Base-by-base conservation (phyloP, 2,888 invertebrate species). In the Drosophila austrosaltans region DNA sequence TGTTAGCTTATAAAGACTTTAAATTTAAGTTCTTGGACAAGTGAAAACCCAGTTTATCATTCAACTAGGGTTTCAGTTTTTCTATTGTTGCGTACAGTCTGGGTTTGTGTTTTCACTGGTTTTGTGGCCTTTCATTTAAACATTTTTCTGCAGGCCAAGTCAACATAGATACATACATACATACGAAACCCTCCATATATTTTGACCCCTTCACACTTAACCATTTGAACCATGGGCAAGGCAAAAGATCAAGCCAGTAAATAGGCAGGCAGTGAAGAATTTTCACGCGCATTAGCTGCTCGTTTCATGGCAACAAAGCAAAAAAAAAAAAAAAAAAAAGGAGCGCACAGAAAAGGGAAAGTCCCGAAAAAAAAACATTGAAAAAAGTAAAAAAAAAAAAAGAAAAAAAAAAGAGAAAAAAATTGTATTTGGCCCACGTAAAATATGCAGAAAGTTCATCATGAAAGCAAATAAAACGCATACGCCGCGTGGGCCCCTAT, bases 391-490 rank as follows among this genome's bases (percentile, higher is more conserved):
- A 36, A 36, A 36, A 36, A 36, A 32, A 28, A 30, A 12, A 5
- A n/a, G 28, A n/a, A 12, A 10, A 20, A 54, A 6, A 32, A 53
- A 56, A 59, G 56, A 40, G 28, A 8, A 12, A 30, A 30, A 61
- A 20, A 73, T 63, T 70, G 66, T 69, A 65, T 53, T 71, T 67
- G 42, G 63, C 56, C 69, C 42, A 73, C 70, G 74, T 69, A 67
- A 83, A 87, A 85, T 82, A 83, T 82, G 77, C 79, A 59, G 64
- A 66, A 86, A 75, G 86, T 78, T 78, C 70, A 56, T 75, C 64
- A 73, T 78, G 69, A 87, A 85, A 78, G 81, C 75, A 87, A 86
- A 83, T 86, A 77, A 80, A 79, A 83, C 77, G 89, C 76, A 86
- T 86, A 83, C 84, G 77, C 76, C 60, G 69, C 75, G 81, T 88